Base-by-base conservation (phyloP, 2,113 vertebrate species). In the Epinephelus moara region DNA sequence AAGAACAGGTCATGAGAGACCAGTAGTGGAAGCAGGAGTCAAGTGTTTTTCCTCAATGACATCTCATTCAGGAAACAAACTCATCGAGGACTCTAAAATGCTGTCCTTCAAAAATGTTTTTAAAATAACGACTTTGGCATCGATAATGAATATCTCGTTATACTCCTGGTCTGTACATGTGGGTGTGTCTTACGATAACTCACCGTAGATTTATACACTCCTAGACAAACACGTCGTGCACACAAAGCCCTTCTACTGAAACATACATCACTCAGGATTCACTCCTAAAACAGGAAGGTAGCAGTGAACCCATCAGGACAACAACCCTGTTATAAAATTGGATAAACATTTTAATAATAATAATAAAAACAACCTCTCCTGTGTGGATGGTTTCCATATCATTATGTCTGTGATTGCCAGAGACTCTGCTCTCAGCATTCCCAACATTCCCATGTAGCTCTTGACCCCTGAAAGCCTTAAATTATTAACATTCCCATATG, bases 401-500 rank as follows among this genome's bases (percentile, higher is more conserved):
- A 87, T 90, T 85, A 88, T 75, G 84, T 73, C 7, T 71, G 70
- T 80, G 77, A 89, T 93, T 87, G 78, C 86, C 78, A 70, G 80
- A 88, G 87, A 83, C 80, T 85, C 73, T 33, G 74, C 66, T 91
- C 80, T 85, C 85, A 87, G 64, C 92, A 93, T 93, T 92, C 90
- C 88, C 91, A 70, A 47, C 89, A 92, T 93, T 93, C 91, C 91
- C 89, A 88, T 88, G 90, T 72, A 82, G 86, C 91, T 90, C 89
- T 88, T 91, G 91, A 94, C 91, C 93, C 81, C 87, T 88, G 87
- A 88, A 90, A 90, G 91, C 93, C 90, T 92, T 92, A 93, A 93
- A 93, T 93, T 92, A 93, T 93, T 92, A 93, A 92, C 92, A 90
- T 93, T 93, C 91, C 91, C 93, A 92, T 83, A 80, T 91, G 89